Base-by-base conservation (phyloP, 2,888 invertebrate genomes). In the Eupithecia subfuscata region DNA sequence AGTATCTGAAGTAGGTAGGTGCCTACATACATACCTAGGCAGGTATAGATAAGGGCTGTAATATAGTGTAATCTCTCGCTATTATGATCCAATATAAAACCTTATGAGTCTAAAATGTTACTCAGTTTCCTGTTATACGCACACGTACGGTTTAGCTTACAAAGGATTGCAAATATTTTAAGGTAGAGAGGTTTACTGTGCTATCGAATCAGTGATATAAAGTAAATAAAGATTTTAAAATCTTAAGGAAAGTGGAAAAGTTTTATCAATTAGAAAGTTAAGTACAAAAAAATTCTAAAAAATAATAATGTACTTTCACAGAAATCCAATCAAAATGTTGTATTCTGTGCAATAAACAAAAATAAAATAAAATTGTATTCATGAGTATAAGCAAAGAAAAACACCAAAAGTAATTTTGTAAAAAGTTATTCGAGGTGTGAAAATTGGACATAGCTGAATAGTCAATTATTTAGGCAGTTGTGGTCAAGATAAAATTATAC, bases 41-140 rank as follows among this genome's bases (percentile, higher is more conserved):
- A 37, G n/a, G 34, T 64, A 64, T 30, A 30, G 65, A 67, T 67
- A 67, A 40, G 65, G 40, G 40, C 65, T 67, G 40, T 67, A 67
- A 40, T 67, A 67, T 37, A 16, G 63, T 63, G 65, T 65, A 65
- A 37, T 67, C 65, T 67, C 9, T 67, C 22, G 40, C 37, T 65
- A 65, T 37, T 65, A 67, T 40, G n/a, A 18, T 40, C 40, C 34
- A 34, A 64, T 64, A 67, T 67, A 67, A 56, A 67, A 67, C 34
- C 65, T 37, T 67, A 40, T 37, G 40, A 37, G n/a, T 18, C 40
- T n/a, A n/a, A 34, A 67, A 40, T 30, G 40, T 22, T 12, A 67
- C 0, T 67, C 37, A 67, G 65, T 67, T 14, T 22, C 22, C 65
- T 37, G 65, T 67, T 5, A 40, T 25, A 25, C 60, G 9, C 25